Base-by-base conservation (phyloP, 53 echinoderm and acorn worm genomes). In the Echinometra lucunter region DNA sequence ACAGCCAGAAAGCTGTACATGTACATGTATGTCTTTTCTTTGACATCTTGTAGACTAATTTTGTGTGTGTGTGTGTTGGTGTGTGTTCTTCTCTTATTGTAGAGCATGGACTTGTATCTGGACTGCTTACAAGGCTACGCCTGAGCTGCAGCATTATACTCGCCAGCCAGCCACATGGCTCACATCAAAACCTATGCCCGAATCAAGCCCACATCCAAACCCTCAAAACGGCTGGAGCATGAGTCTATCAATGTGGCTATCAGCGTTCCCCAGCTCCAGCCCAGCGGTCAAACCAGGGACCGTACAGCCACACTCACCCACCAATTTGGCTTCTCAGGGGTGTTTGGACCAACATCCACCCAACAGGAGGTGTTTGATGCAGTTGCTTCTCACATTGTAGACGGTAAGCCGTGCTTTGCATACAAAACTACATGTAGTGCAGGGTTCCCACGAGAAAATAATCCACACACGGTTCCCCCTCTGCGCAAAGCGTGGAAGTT, bases 131-230 rank as follows among this genome's bases (percentile, higher is more conserved):
- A 25, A 1, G 57, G 15, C 13, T 57, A 57, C 15, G 15, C 18
- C 57, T 7, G 9, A 38, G 40, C n/a, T n/a, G n/a, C n/a, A 53
- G 53, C 53, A 53, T 53, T n/a, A 53, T 9, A 53, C 53, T 53
- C 4, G 53, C 53, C 53, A 83, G 6, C 12, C 13, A 32, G 16
- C 35, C 32, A 11, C 1, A 96, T 96, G 96, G 96, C 96, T 23
- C 88, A 95, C 23, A 96, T 96, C n/a, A 95, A 95, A 80, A 95
- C 96, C 45, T 96, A 96, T 45, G 95, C 95, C 13, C 92, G 96
- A 21, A 92, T 96, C 87, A 94, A 91, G 44, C 96, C 96, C 37
- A 72, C 96, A 19, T 37, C 10, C 3, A 95, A 94, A 45, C 70
- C 92, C 8, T 96, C 96, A 1, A 56, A 74, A 57, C 92, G 25